phyloP scores from a whole-genome alignment of 2,113 vertebrate genomes.

The Gymnorhina tibicen region DNA sequence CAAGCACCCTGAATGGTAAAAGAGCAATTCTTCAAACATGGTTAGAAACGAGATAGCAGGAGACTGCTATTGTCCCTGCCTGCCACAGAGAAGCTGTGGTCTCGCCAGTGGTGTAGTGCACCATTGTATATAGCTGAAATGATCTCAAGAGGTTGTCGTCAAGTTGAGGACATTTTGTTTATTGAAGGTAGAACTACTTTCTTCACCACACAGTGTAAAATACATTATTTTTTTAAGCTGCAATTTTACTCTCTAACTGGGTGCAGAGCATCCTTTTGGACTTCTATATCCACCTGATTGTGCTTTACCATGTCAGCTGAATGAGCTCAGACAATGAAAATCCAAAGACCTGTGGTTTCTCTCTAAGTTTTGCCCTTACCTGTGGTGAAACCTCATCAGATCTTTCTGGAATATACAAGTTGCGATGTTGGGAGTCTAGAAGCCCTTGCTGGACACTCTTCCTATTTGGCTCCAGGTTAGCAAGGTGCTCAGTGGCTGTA shows the following conservation, averaged over 20 bases:
- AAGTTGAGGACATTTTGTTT: neutral
- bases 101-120: neutral
- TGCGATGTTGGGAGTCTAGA: neutral
- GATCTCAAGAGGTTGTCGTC: neutral
- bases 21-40: neutral
- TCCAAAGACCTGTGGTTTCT: neutral
- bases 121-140: neutral
- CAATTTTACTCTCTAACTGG: neutral
- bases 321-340: neutral
- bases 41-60: neutral
- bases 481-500: neutral
- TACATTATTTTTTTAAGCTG: neutral
- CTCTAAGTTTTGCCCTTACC: neutral
- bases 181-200: neutral
- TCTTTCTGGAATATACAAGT: neutral
- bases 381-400: neutral
- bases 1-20: neutral
- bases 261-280: neutral
- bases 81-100: neutral
- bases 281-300: neutral
- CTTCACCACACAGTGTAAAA: neutral
- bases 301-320: neutral
- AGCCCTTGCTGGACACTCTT: neutral
- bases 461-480: neutral
- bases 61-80: neutral